Percentiles rank a stretch among this genome's conserved stretches.
phyloP scores from a whole-genome alignment of 2,797 vertebrate species.

The Acanthurus leucopareius region DNA sequence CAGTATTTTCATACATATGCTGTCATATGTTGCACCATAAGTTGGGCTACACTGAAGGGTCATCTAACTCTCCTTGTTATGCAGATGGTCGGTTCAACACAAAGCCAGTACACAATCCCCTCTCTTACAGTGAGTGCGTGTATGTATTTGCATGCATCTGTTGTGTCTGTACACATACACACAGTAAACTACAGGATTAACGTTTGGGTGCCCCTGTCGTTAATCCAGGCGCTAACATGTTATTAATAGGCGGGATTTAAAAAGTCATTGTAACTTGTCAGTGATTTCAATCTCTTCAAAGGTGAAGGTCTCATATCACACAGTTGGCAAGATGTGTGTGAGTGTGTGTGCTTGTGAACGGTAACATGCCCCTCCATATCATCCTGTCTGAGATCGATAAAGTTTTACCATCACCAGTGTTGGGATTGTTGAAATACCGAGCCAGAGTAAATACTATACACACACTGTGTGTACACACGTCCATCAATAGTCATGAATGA shows the following conservation, averaged over 20 bases:
- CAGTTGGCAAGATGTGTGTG: slow-evolving; percentile 13
- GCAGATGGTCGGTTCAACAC: too few species aligned
- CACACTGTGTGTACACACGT: slow-evolving; percentile 20
- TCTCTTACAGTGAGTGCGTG: not conserved
- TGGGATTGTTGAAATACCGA: slow-evolving; percentile 19
- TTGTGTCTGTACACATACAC: slow-evolving; percentile 17
- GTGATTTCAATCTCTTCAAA: slow-evolving; percentile 33
- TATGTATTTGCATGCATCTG: slow-evolving; percentile 1
- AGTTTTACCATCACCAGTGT: slow-evolving; percentile 21
- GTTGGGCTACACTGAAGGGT: too few species aligned
- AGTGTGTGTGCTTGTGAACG: not conserved
- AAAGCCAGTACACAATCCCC: too few species aligned
- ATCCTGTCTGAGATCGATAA: slow-evolving; percentile 48
- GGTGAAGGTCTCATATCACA: slow-evolving; percentile 18
- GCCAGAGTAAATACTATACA: not conserved
- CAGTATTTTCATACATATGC: too few species aligned
- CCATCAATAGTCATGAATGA: slow-evolving; percentile 60
- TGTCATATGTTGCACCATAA: too few species aligned
- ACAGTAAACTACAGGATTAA: not conserved
- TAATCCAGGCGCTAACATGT: slow-evolving; percentile 7
- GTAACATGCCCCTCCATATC: slow-evolving; percentile 8
- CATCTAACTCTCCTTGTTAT: too few species aligned
- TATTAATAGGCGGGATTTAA: slow-evolving; percentile 37
- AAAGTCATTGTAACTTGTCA: slow-evolving; percentile 41
- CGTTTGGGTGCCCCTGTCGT: not conserved